Conservation (phyloP, 2,797 vertebrate species). For the Chloroceryle amazona region DNA sequence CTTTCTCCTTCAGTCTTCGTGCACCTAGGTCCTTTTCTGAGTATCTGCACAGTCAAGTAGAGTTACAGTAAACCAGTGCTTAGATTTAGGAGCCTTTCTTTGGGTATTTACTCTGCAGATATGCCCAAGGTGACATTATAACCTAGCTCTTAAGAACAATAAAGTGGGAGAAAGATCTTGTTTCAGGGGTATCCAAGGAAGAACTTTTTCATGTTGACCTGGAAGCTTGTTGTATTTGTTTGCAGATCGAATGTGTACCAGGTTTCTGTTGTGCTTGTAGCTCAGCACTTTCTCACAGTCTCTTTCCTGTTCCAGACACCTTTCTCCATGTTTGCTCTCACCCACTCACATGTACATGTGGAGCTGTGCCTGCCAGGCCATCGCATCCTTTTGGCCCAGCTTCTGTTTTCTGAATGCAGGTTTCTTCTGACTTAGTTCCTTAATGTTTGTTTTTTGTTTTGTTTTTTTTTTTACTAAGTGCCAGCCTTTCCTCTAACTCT, state of each 20-base stretch:
- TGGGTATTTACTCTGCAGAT: not conserved
- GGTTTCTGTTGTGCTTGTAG: not conserved
- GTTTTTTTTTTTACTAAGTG: not conserved
- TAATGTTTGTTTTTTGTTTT: not conserved
- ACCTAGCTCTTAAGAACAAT: not conserved
- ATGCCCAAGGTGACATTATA: not conserved
- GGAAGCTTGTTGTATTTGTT: not conserved
- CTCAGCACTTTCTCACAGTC: not conserved
- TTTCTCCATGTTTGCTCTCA: not conserved
- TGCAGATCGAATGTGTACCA: not conserved
- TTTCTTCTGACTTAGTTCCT: not conserved
- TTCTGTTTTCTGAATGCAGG: not conserved
- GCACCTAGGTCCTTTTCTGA: not conserved
- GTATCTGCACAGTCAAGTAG: not conserved
- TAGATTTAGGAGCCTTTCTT: not conserved
- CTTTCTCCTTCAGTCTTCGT: not conserved
- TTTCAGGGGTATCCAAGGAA: not conserved
- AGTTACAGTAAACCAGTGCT: not conserved
- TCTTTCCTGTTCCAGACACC: not conserved
- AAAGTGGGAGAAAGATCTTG: not conserved
- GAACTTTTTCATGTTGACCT: not conserved
- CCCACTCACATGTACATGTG: not conserved
- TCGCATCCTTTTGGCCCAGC: not conserved
- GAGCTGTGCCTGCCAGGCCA: not conserved
- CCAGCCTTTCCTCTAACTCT: not conserved